These are phyloP conservation scores for Heloderma charlesbogerti DNA, from an alignment of 2,113 vertebrate species.

Conservation along the genomic window DNA sequence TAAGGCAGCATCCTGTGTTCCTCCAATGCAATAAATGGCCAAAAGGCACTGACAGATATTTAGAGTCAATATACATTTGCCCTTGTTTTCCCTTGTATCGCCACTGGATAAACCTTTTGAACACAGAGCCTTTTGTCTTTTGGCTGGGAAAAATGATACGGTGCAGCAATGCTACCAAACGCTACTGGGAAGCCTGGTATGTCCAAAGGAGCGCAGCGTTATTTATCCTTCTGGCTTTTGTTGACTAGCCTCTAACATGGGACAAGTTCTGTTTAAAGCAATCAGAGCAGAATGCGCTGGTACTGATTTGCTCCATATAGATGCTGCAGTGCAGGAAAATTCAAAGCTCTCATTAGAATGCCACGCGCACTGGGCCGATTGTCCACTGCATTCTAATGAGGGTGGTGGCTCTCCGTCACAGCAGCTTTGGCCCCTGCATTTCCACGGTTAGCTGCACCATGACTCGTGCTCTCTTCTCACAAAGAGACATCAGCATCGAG, in stretches of 20 bases:
- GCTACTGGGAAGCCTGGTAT: not conserved
- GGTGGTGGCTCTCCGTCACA: constrained; percentile 4
- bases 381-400: constrained; percentile 25
- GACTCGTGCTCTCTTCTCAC: constrained; percentile 18
- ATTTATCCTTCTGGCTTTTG: not conserved
- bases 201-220: not conserved
- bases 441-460: not conserved
- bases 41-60: not conserved
- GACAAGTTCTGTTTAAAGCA: constrained; percentile 7
- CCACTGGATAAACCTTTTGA: not conserved
- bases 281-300: not conserved
- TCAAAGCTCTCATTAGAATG: constrained; percentile 32
- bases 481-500: constrained; percentile 39
- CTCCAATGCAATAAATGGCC: not conserved
- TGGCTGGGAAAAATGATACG: no score
- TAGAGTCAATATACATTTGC: not conserved
- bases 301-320: constrained; percentile 12
- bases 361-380: not conserved
- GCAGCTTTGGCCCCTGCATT: constrained; percentile 18
- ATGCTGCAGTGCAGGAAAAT: constrained; percentile 33
- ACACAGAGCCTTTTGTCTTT: not conserved
- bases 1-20: not conserved
- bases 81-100: not conserved
- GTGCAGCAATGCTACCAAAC: not conserved
- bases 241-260: not conserved